Base-by-base conservation (phyloP, 2,888 invertebrate species). In the Platypus cylindrus region DNA sequence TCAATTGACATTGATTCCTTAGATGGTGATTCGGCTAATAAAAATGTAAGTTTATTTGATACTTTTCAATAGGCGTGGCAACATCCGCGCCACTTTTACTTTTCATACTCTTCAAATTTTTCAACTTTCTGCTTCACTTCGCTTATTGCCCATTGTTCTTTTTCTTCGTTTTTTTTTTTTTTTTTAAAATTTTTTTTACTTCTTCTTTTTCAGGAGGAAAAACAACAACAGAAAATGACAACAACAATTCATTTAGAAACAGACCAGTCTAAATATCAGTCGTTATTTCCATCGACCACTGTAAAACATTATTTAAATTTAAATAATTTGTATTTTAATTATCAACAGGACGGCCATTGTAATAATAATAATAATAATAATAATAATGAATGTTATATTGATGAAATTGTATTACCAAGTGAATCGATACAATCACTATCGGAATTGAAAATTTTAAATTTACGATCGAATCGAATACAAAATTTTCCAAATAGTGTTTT, bases 401-500 rank as follows among this genome's bases (percentile, higher is more conserved):
- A 61, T 45, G 60, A 62, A 42, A 54, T 59, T 26, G 56, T 62
- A 17, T 47, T 62, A 30, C 56, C 59, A 9, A 56, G 59, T 23
- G 55, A 58, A 34, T 58, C 60, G 8, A 48, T 62, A 32, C 53
- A 56, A 36, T 53, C 54, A 14, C 47, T 63, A 22, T 46, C 51
- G 11, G 61, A 62, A 40, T 50, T 62, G 34, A 54, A 59, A 46
- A 49, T 55, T 29, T 53, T 65, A 36, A 62, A 60, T 45, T 50
- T 67, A 31, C 56, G 66, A 40, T 60, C 63, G 38, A 80, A 79
- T 54, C 65, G 67, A 12, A 67, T 81, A 32, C 62, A 65, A 31
- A 55, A 64, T 17, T 60, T 80, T 40, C 80, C 81, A 0, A 54
- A 59, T 15, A 73, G 73, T 47, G 59, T 76, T 35, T 65, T 76